phyloP scores from a whole-genome alignment of 2,797 vertebrate genomes.

The Okamejei kenojei region DNA sequence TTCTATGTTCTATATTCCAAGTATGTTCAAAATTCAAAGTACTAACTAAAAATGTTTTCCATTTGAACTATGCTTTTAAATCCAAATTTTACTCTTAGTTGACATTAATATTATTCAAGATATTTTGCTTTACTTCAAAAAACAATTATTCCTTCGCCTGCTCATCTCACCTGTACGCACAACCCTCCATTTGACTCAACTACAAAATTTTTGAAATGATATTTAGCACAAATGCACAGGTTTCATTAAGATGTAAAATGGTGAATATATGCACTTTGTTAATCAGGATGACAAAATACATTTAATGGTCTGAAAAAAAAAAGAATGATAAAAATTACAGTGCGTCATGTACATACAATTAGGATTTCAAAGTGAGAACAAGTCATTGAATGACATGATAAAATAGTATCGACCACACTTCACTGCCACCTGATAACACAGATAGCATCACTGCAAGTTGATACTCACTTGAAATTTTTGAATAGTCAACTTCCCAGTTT shows the following conservation, averaged over 20 bases:
- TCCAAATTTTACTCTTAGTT: too few species aligned
- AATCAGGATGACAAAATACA: background rate
- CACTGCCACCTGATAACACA: background rate
- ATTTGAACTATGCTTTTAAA: too few species aligned
- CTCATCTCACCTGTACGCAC: background rate
- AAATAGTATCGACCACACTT: background rate
- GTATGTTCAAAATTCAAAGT: background rate
- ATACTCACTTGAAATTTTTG: background rate
- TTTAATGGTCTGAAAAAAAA: background rate
- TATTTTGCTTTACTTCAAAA: background rate
- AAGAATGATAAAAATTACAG: too few species aligned
- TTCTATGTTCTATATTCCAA: too few species aligned
- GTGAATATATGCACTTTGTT: background rate
- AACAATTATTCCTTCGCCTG: background rate
- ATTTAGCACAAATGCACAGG: background rate
- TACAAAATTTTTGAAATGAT: background rate
- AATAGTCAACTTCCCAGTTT: background rate
- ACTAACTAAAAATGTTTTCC: background rate
- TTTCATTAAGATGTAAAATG: background rate
- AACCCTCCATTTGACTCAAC: background rate
- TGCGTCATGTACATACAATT: too few species aligned
- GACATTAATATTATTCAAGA: too few species aligned
- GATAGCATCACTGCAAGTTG: background rate
- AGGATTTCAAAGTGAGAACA: too few species aligned
- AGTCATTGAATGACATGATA: too few species aligned